phyloP scores from a whole-genome alignment of 2,888 invertebrate genomes.

The Lasioglossum malachurum region DNA sequence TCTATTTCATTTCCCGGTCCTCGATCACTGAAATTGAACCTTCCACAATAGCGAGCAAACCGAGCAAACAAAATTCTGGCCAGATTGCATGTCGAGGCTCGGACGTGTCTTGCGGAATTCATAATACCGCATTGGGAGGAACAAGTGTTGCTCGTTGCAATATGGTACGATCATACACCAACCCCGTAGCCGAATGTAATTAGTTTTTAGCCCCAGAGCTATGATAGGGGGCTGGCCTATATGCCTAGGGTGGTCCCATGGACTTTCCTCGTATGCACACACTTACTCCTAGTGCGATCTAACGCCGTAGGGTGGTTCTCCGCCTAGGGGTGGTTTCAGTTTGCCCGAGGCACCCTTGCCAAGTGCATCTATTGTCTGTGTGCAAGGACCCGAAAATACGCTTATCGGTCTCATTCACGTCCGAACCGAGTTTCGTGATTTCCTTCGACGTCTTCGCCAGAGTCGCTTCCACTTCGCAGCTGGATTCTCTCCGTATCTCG shows the following conservation, averaged over 20 bases:
- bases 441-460: constrained; percentile 43
- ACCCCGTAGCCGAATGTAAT: constrained; percentile 81
- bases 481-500: neutral
- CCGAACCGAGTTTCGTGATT: constrained; percentile 50
- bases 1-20: neutral
- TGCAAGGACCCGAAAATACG: constrained; percentile 81
- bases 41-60: neutral
- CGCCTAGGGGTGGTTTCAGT: constrained; percentile 80
- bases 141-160: constrained; percentile 76
- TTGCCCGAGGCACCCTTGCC: constrained; percentile 80
- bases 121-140: constrained; percentile 73
- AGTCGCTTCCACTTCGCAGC: neutral
- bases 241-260: constrained; percentile 71
- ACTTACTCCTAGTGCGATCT: constrained; percentile 53
- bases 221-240: constrained; percentile 79
- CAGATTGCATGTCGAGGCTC: neutral
- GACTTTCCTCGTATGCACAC: constrained; percentile 58
- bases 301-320: constrained; percentile 69
- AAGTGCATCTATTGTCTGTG: constrained; percentile 82
- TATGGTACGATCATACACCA: constrained; percentile 76
- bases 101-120: constrained; percentile 67
- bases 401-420: constrained; percentile 69
- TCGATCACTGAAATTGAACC: neutral
- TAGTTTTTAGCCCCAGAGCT: constrained; percentile 82
- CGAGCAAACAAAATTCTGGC: neutral